A percentile compares a stretch with the other conserved stretches of the same genome.
These are phyloP conservation scores for Acromyrmex echinatior DNA, from an alignment of 1,140 invertebrate genomes.

Conservation along the genomic window DNA sequence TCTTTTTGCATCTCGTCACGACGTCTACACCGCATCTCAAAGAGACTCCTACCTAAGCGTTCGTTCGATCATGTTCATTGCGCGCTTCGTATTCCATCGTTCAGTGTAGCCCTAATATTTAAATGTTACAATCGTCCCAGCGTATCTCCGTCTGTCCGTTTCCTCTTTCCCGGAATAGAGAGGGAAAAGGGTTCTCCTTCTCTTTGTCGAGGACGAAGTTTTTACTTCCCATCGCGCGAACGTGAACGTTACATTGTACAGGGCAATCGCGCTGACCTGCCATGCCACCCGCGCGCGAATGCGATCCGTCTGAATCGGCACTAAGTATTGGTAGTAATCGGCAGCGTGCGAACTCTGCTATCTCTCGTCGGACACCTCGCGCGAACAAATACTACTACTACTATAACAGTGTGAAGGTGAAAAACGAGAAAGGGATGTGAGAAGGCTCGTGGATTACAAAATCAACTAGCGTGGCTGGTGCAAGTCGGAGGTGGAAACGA, in stretches of 20 bases:
- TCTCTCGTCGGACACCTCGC: conserved; percentile 38
- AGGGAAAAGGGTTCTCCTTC: conserved; percentile 66
- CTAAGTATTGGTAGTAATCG: conserved; percentile 16
- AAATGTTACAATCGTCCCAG: conserved; percentile 83
- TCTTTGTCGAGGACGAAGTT: conserved; percentile 52
- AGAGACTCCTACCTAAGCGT: conserved; percentile 56
- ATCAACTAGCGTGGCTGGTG: background rate
- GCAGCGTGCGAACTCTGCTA: conserved; percentile 63
- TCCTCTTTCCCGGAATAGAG: conserved; percentile 70
- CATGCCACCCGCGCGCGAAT: conserved; percentile 35
- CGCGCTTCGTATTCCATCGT: conserved; percentile 75
- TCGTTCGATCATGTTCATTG: conserved; percentile 58
- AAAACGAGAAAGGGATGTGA: conserved; percentile 10
- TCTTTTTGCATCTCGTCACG: conserved; percentile 12
- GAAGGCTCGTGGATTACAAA: conserved; percentile 11
- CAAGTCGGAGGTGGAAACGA: background rate
- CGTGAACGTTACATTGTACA: conserved; percentile 31
- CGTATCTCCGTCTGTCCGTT: conserved; percentile 69
- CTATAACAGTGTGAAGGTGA: background rate
- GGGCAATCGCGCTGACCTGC: conserved; percentile 26
- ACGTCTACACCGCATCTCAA: conserved; percentile 25
- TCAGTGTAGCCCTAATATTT: conserved; percentile 71
- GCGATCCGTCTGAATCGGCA: conserved; percentile 22
- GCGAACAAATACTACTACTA: conserved; percentile 11
- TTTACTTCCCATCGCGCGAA: conserved; percentile 67